Evolutionary conservation across 2,797 vertebrate species (phyloP), one percentile per base, ranked within the genome.

Genomic region (Enteromius thamalakanensis): DNA sequence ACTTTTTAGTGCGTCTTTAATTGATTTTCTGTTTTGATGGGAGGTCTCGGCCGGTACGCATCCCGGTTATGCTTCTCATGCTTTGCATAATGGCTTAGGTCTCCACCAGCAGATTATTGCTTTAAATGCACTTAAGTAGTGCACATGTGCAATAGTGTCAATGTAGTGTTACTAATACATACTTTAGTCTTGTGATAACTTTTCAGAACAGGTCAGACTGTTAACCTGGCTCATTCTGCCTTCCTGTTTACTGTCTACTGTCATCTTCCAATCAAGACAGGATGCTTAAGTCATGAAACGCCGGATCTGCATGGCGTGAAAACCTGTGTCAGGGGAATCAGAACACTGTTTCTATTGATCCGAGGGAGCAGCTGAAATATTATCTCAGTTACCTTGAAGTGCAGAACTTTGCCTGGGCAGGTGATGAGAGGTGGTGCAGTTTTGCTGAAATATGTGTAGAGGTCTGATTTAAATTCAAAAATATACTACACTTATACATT

Each of bases 261-360:
- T 91, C 87, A 90, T 91, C 91, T 90, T 83, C 86, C 89, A 91
- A 92, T 92, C 89, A 90, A 86, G 86, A 81, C 77, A 79, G 47
- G 84, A 89, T 82, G 87, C 85, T 90, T 89, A 91, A 89, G 81
- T 93, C 89, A 88, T 87, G 92, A 90, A 90, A 84, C 64, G 87
- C 90, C 89, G 89, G 92, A 92, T 90, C 86, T 88, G 84, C 14
- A 79, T 60, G 81, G 86, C 11, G 91, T 90, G 89, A 92, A 94
- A 94, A 94, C 92, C 92, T 92, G 89, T 94, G 94, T 94, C 93
- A 95, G 92, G 92, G 92, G 91, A 93, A 93, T 90, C 84, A 87
- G 90, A 94, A 95, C 94, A 94, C 83, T 88, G 89, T 92, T 89
- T 92, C 88, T 92, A 94, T 95, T 91, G 94, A 95, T 93, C 92